These are phyloP conservation scores for Trissonchulus sp. DNA, from an alignment of 2,888 invertebrate genomes.

Conservation along the genomic window DNA sequence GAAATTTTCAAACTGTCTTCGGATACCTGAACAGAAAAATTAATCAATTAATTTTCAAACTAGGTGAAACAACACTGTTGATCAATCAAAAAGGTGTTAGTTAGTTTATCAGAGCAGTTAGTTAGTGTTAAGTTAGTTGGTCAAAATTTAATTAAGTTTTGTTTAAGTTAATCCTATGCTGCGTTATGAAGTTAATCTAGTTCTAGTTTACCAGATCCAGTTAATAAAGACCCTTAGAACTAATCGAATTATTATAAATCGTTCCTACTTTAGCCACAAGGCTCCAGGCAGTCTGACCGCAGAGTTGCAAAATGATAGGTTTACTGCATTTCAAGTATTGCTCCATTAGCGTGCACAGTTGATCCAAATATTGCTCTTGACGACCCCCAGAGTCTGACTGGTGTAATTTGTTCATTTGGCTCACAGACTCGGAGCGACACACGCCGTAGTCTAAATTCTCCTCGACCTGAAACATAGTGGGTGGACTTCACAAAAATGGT, in stretches of 20 bases:
- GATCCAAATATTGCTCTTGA: slow-evolving; percentile 20
- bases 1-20: slow-evolving; percentile 1
- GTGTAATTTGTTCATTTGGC: not conserved
- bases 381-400: not conserved
- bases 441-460: not conserved
- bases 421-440: not conserved
- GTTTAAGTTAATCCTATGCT: too few species aligned
- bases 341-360: slow-evolving; percentile 12
- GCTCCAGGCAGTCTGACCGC: slow-evolving; percentile 24
- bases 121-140: too few species aligned
- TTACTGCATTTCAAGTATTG: slow-evolving; percentile 22
- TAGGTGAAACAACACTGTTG: too few species aligned
- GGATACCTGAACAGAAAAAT: slow-evolving; percentile 14
- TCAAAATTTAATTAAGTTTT: too few species aligned
- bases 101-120: too few species aligned
- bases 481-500: not conserved
- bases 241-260: too few species aligned
- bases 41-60: too few species aligned
- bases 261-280: slow-evolving; percentile 20
- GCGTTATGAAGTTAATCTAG: too few species aligned
- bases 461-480: not conserved
- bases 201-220: not conserved
- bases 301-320: slow-evolving; percentile 8
- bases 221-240: too few species aligned
- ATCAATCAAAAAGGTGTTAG: too few species aligned